phyloP scores from a whole-genome alignment of 2,797 vertebrate species.

The Epinephelus awoara region DNA sequence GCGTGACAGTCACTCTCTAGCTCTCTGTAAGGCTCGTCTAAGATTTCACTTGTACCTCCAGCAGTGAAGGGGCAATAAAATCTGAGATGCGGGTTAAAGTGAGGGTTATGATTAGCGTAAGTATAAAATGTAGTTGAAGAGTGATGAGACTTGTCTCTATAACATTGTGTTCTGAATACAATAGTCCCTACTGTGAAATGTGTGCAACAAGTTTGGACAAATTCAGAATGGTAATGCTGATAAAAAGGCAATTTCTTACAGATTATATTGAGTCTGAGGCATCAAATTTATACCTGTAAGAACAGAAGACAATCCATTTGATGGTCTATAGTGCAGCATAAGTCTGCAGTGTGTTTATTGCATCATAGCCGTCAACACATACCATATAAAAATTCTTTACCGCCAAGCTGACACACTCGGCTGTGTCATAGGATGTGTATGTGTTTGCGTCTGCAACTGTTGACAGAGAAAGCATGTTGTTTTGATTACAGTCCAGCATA shows the following conservation, averaged over 20 bases:
- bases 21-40: constrained; percentile 7
- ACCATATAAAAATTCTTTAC: constrained; percentile 16
- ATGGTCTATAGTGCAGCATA: not conserved
- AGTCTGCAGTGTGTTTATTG: not conserved
- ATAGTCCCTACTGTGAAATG: not conserved
- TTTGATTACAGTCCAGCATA: constrained; percentile 17
- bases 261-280: not conserved
- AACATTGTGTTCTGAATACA: not conserved
- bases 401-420: not conserved
- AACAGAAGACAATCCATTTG: not conserved
- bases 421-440: constrained; percentile 22
- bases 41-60: constrained; percentile 52
- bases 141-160: constrained; percentile 3
- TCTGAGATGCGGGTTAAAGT: constrained; percentile 21
- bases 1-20: constrained; percentile 20
- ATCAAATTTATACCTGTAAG: not conserved
- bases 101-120: constrained; percentile 31
- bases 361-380: not conserved
- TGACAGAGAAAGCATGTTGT: constrained; percentile 23
- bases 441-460: constrained; percentile 41
- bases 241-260: too few species aligned
- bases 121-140: constrained; percentile 17
- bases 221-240: not conserved
- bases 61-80: constrained; percentile 29
- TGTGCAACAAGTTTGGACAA: not conserved